A percentile compares a stretch with the other conserved stretches of the same genome.
These are phyloP conservation scores for Aphis gossypii DNA, from an alignment of 1,140 invertebrate species.

Conservation along the genomic window DNA sequence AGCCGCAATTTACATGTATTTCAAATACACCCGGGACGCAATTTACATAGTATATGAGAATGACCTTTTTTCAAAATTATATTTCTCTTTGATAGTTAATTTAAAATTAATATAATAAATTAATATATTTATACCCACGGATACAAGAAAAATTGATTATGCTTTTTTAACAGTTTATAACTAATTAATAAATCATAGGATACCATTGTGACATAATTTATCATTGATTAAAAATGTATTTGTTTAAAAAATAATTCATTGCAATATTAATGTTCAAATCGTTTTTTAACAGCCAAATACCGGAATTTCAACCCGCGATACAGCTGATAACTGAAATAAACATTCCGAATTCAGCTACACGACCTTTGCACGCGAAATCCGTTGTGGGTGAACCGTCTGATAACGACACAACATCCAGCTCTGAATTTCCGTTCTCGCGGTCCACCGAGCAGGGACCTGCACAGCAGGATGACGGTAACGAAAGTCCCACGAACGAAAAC, in stretches of 20 bases:
- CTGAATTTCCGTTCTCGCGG: neutral
- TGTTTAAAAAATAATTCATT: neutral
- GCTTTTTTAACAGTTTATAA: too few relatives aligned
- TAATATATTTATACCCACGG: too few relatives aligned
- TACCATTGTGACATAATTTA: neutral
- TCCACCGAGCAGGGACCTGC: neutral
- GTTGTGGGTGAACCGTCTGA: neutral
- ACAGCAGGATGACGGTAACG: neutral
- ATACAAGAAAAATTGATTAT: too few relatives aligned
- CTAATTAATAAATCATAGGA: too few relatives aligned
- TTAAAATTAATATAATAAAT: too few relatives aligned
- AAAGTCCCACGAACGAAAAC: neutral
- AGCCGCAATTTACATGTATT: too few relatives aligned
- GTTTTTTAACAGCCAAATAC: conserved; percentile 16
- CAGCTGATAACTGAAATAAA: neutral
- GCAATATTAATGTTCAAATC: neutral
- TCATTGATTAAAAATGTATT: neutral
- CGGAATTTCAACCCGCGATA: neutral
- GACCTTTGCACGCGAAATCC: neutral
- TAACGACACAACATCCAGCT: neutral
- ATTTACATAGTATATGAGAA: too few relatives aligned
- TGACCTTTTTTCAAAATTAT: too few relatives aligned
- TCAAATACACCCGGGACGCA: too few relatives aligned
- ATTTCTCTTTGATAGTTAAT: too few relatives aligned
- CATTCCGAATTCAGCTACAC: neutral